A percentile compares a stretch with the other conserved stretches of the same genome.
Conservation (phyloP, 2,797 vertebrate species). For the Chaetophractus vellerosus region DNA sequence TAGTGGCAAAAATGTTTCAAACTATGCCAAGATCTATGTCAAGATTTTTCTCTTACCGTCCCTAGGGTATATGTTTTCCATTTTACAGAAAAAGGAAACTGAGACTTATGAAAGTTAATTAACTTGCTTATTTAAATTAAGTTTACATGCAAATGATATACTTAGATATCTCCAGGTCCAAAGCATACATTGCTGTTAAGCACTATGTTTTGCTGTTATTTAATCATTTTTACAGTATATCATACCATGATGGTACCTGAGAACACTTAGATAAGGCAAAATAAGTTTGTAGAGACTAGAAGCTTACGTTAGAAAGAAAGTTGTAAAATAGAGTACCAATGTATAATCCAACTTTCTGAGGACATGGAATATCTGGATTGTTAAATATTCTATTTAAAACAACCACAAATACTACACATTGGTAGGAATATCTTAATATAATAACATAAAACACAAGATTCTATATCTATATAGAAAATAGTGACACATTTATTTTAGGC, state of each 20-base stretch:
- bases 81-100: conserved; percentile 28
- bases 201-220: not conserved
- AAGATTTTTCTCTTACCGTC: not conserved
- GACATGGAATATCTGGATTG: not conserved
- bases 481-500: not conserved
- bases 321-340: not conserved
- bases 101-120: not conserved
- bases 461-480: not conserved
- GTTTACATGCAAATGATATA: not conserved
- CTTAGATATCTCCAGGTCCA: not conserved
- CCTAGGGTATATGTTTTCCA: not conserved
- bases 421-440: not conserved
- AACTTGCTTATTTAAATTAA: conserved; percentile 24
- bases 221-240: not conserved
- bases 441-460: not conserved
- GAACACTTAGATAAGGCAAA: not conserved
- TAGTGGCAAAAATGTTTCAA: not conserved
- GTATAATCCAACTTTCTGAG: not conserved
- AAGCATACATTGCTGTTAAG: not conserved
- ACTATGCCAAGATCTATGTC: not conserved
- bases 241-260: not conserved
- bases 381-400: conserved; percentile 47
- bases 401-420: not conserved
- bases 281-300: not conserved
- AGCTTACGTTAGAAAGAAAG: conserved; percentile 25